These are phyloP conservation scores for Vanessa cardui DNA, from an alignment of 2,888 invertebrate genomes.

Conservation along the genomic window DNA sequence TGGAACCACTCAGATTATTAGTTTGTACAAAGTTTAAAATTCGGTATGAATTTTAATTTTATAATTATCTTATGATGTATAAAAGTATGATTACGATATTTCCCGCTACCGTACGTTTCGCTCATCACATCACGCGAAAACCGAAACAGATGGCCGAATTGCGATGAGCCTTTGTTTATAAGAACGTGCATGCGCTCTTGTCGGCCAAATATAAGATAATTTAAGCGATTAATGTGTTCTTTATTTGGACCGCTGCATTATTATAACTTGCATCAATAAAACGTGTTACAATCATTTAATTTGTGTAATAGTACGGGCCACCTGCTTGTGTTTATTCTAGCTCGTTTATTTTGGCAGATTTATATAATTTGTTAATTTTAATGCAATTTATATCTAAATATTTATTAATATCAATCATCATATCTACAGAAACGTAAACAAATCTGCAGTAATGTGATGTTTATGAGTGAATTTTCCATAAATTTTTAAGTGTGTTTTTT, in stretches of 20 bases:
- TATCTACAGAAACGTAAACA: too few relatives aligned
- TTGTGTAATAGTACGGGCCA: background rate
- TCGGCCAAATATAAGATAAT: slow-evolving; percentile 26
- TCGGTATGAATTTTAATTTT: too few relatives aligned
- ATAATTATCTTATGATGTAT: slow-evolving; percentile 4
- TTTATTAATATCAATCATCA: too few relatives aligned
- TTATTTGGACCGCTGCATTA: slow-evolving; percentile 12
- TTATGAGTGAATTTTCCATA: too few relatives aligned
- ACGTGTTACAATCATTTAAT: background rate
- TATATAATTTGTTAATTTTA: too few relatives aligned
- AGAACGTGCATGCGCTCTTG: slow-evolving; percentile 24
- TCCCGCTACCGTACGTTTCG: background rate
- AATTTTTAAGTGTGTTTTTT: too few relatives aligned
- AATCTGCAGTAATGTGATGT: too few relatives aligned
- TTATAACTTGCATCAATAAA: slow-evolving; percentile 1
- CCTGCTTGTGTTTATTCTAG: background rate
- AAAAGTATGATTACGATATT: slow-evolving; percentile 8
- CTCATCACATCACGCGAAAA: slow-evolving; percentile 21
- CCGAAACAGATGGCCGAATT: slow-evolving; percentile 25
- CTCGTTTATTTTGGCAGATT: too few relatives aligned
- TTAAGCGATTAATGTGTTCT: slow-evolving; percentile 23
- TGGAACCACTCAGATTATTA: too few relatives aligned
- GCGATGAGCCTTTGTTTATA: slow-evolving; percentile 27
- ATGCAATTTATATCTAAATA: too few relatives aligned
- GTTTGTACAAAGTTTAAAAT: too few relatives aligned